Evolutionary conservation across 2,797 vertebrate genomes (phyloP).

Genomic region (Chaetodon trifasciatus): DNA sequence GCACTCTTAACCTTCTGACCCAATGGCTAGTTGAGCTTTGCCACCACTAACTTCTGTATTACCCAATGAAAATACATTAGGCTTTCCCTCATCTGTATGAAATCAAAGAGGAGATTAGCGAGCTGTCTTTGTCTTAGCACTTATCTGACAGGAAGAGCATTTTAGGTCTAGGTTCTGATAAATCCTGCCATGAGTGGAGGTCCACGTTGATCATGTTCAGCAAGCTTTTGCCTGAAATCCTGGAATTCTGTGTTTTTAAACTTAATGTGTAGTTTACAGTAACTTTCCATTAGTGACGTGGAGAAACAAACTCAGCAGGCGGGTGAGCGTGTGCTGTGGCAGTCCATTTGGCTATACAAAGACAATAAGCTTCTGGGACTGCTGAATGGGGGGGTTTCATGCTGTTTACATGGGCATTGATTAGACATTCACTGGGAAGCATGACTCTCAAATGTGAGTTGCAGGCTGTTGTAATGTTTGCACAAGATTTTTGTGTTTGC

Average conservation of each 20-base stretch:
- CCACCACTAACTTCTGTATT: constrained; percentile 8
- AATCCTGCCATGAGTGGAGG: neutral
- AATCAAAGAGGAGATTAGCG: neutral
- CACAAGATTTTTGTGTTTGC: constrained; percentile 26
- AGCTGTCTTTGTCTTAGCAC: constrained; percentile 2
- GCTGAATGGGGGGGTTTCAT: constrained; percentile 41
- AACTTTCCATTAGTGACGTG: constrained; percentile 17
- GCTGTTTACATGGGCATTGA: constrained; percentile 45
- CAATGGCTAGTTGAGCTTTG: constrained; percentile 17
- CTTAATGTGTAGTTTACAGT: constrained; percentile 1
- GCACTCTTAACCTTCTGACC: constrained; percentile 67
- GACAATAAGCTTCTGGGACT: constrained; percentile 28
- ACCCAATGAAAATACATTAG: constrained; percentile 1
- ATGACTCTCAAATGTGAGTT: constrained; percentile 27
- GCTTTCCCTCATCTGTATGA: neutral
- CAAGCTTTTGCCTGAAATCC: constrained; percentile 10
- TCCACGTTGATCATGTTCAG: neutral
- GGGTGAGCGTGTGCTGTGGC: constrained; percentile 19
- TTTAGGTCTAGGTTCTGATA: constrained; percentile 27
- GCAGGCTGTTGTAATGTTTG: constrained; percentile 29
- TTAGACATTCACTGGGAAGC: constrained; percentile 50
- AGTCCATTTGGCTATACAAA: constrained; percentile 48
- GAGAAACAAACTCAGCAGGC: constrained; percentile 22
- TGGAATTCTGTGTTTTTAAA: neutral
- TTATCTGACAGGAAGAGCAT: constrained; percentile 17